Base-by-base conservation (phyloP, 1,140 invertebrate species). In the Grapholita molesta region DNA sequence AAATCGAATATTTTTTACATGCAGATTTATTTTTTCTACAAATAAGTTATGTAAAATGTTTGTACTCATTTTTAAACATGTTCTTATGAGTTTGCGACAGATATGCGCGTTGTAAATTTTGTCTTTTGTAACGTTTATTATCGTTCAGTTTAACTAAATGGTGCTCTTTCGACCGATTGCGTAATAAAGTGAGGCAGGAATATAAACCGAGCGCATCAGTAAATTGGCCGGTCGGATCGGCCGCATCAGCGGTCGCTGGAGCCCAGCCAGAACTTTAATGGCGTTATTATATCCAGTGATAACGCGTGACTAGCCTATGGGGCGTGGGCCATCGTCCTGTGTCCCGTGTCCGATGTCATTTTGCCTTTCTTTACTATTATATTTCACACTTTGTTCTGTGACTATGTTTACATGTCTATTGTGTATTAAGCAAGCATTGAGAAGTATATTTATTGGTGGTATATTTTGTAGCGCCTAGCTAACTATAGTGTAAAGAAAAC, bases 181-280 rank as follows among this genome's bases (percentile, higher is more conserved):
- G 53, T 55, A 55, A 55, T 55, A 55, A 55, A 25, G 24, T 12
- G 23, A 28, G 53, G 24, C 53, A 4, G 53, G 53, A 42, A 4
- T 55, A 55, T 55, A 55, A 55, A 55, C 21, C 53, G 21, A 23
- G 53, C 53, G 24, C 53, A 28, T 55, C 53, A 28, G 24, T 55
- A 55, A 55, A 55, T 55, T 55, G 53, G 53, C 23, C 24, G 53
- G 23, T 12, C 53, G 9, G 53, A 12, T 55, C 53, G 11, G 53
- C 53, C 53, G 21, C 53, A 55, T 55, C 53, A 55, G 53, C 53
- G 53, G 53, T 28, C 53, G 52, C 52, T 55, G 53, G 53, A 55
- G 23, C 21, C 1, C 23, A 23, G 21, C 53, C 53, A 55, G 53
- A 55, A 25, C 9, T 55, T 55, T 55, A 55, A 55, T 55, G 53